Evolutionary conservation across 2,797 vertebrate species (phyloP).

Genomic region (Alcedo atthis): DNA sequence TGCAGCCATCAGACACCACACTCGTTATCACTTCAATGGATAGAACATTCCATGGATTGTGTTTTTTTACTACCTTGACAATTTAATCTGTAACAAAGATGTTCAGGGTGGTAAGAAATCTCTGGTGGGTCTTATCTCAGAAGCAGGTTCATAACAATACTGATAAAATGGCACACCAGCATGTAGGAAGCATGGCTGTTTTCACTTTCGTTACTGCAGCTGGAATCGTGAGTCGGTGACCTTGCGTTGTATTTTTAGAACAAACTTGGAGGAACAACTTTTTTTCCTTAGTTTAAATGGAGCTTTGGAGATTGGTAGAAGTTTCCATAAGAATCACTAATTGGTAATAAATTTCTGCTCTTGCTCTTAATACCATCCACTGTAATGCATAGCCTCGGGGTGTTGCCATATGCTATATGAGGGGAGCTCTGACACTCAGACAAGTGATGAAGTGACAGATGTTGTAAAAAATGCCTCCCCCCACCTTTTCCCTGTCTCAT

Average conservation of each 20-base stretch:
- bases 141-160: not conserved
- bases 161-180: not conserved
- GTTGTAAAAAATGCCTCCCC: not conserved
- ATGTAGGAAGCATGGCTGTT: not conserved
- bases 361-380: not conserved
- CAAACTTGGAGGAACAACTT: not conserved
- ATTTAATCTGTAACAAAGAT: not conserved
- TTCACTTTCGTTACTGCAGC: not conserved
- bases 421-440: not conserved
- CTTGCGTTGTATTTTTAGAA: not conserved
- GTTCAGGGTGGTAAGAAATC: not conserved
- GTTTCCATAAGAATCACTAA: not conserved
- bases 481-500: not conserved
- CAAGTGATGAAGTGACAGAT: not conserved
- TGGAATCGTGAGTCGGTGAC: not conserved
- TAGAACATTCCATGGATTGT: not conserved
- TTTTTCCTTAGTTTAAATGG: not conserved
- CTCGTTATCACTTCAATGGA: not conserved
- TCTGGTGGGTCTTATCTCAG: fast-evolving
- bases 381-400: not conserved
- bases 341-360: not conserved
- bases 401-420: fast-evolving
- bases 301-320: not conserved
- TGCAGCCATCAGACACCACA: not conserved
- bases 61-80: not conserved